Conservation (phyloP, 64 coral and sea anemone species). For the Porites australiensis region DNA sequence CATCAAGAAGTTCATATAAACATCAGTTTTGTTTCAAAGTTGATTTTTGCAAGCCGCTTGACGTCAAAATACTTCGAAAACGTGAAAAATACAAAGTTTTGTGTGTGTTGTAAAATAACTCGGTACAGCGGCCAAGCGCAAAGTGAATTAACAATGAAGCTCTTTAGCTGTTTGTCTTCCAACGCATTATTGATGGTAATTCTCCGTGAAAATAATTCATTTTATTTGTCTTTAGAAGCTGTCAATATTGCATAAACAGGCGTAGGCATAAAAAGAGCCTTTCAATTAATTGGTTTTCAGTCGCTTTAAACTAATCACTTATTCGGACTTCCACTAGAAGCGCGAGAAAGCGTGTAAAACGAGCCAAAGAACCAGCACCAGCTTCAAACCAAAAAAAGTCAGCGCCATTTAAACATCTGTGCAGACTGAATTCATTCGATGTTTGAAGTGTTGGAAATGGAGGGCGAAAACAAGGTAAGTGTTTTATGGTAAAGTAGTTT, state of each 20-base stretch:
- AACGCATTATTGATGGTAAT: constrained; percentile 35
- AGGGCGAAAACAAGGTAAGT: constrained; percentile 20
- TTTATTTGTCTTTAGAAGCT: constrained; percentile 13
- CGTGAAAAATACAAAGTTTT: not conserved
- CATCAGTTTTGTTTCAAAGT: too few species aligned
- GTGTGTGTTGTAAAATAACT: not conserved
- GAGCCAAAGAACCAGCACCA: not conserved
- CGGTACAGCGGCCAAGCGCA: constrained; percentile 4
- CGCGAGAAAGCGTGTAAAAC: not conserved
- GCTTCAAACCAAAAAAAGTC: not conserved
- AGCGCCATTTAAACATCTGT: not conserved
- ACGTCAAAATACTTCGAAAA: not conserved
- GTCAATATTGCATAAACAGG: constrained; percentile 43
- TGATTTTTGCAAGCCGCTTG: not conserved
- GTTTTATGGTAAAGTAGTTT: not conserved
- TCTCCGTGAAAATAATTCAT: constrained; percentile 45
- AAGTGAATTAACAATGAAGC: not conserved
- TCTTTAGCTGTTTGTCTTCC: not conserved
- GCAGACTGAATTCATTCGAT: not conserved
- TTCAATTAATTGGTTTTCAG: not conserved
- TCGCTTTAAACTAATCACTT: constrained; percentile 26
- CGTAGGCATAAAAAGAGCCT: not conserved
- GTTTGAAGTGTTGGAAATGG: constrained; percentile 6
- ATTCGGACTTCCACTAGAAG: not conserved
- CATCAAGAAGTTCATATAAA: not conserved